Conservation (phyloP, 2,888 invertebrate species). For the Tyria jacobaeae region DNA sequence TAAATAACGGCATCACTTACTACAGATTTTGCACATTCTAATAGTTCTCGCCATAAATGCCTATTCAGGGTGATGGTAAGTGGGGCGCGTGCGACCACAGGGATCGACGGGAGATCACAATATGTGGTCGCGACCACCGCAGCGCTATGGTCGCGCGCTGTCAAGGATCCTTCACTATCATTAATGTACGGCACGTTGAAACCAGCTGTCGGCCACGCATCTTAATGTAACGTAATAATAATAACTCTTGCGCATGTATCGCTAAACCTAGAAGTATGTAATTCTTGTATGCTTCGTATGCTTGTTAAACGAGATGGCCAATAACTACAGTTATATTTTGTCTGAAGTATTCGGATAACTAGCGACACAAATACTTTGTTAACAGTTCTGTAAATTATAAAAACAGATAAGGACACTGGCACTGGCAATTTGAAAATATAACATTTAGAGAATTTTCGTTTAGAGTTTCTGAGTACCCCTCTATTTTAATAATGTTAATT, state of each 20-base stretch:
- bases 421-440: no score
- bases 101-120: slow-evolving; percentile 47
- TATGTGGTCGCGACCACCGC: slow-evolving; percentile 60
- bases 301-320: not conserved
- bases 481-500: no score
- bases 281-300: no score
- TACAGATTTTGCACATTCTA: slow-evolving; percentile 39
- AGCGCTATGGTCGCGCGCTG: slow-evolving; percentile 44
- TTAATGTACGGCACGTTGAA: slow-evolving; percentile 27
- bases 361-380: no score
- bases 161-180: slow-evolving; percentile 56
- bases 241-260: slow-evolving; percentile 25
- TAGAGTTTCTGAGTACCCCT: no score
- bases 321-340: not conserved
- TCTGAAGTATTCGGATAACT: no score
- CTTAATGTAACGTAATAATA: slow-evolving; percentile 45
- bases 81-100: slow-evolving; percentile 58
- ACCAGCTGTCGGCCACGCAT: slow-evolving; percentile 40
- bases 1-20: slow-evolving; percentile 42
- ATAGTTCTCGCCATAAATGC: slow-evolving; percentile 38
- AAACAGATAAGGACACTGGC: no score
- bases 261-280: no score
- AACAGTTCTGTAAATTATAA: no score
- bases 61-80: slow-evolving; percentile 39
- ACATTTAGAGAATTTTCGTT: no score